Conservation (phyloP, 2,113 vertebrate genomes). For the Rattus norvegicus region GRCr8 NC_086020.1:137500001-137500500, state of each 20-base stretch:
- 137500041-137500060: conserved; percentile 6
- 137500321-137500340: background rate
- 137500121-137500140: background rate
- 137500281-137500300: background rate
- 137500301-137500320: background rate
- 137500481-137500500: background rate
- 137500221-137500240: conserved; percentile 45
- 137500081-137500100: conserved; percentile 42
- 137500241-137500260: background rate
- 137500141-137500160: background rate
- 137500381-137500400: background rate
- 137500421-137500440: background rate
- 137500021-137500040: background rate
- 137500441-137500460: background rate
- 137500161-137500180: background rate
- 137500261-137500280: background rate
- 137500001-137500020: background rate
- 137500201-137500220: conserved; percentile 43
- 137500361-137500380: background rate
- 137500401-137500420: background rate
- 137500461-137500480: conserved; percentile 3
- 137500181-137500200: background rate
- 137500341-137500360: background rate
- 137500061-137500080: conserved; percentile 10
- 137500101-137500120: background rate